Conservation (phyloP, 2,888 invertebrate species). For the Diabrotica balteata region DNA sequence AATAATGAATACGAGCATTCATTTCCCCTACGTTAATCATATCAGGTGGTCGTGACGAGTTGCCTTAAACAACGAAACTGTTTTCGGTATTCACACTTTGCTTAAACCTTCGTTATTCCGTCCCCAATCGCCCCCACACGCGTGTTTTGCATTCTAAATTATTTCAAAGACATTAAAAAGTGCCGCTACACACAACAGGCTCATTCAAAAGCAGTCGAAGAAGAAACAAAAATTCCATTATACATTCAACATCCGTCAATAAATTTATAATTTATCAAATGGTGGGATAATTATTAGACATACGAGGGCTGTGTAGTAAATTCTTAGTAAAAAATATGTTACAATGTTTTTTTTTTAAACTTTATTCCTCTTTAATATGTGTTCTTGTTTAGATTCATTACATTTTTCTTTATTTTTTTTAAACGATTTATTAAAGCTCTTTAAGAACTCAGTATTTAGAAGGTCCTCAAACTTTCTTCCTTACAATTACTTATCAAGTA, state of each 20-base stretch:
- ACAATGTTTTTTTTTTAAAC: too few relatives aligned
- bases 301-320: neutral
- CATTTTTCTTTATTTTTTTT: too few relatives aligned
- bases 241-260: slow-evolving; percentile 22
- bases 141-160: neutral
- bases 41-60: too few relatives aligned
- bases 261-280: slow-evolving; percentile 32
- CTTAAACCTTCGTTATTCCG: neutral
- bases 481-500: too few relatives aligned
- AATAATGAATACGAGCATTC: too few relatives aligned
- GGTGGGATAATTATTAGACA: slow-evolving; percentile 38
- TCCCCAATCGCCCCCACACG: neutral
- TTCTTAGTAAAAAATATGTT: too few relatives aligned
- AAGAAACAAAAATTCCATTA: slow-evolving; percentile 23
- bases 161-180: neutral
- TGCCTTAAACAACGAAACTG: slow-evolving; percentile 13
- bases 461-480: too few relatives aligned
- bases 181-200: neutral
- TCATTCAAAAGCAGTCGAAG: neutral
- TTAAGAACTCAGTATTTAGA: too few relatives aligned
- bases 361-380: too few relatives aligned
- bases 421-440: too few relatives aligned
- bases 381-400: too few relatives aligned
- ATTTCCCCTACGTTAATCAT: too few relatives aligned
- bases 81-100: slow-evolving; percentile 4